These are phyloP conservation scores for Fabriciana adippe DNA, from an alignment of 2,888 invertebrate species.

Conservation along the genomic window DNA sequence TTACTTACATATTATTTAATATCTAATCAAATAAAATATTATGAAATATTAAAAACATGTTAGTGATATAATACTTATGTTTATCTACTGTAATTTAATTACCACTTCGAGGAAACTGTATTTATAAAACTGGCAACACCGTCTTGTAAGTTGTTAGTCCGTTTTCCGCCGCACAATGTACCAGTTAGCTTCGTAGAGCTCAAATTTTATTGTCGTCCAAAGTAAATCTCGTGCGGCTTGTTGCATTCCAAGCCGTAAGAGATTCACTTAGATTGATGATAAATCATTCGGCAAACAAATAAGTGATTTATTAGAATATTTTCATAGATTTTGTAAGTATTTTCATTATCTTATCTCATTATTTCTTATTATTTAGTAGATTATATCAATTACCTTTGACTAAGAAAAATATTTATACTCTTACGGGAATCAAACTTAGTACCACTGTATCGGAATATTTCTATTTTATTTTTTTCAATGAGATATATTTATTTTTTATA, in stretches of 20 bases:
- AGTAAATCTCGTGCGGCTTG: slow-evolving; percentile 81
- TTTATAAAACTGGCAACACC: slow-evolving; percentile 35
- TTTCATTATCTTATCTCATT: not conserved
- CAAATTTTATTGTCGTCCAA: slow-evolving; percentile 52
- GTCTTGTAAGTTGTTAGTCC: slow-evolving; percentile 20
- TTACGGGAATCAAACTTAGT: too few species aligned
- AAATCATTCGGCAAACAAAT: slow-evolving; percentile 33
- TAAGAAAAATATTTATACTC: too few species aligned
- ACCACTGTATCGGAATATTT: too few species aligned
- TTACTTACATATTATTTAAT: too few species aligned
- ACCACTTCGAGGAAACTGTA: slow-evolving; percentile 25
- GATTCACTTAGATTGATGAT: slow-evolving; percentile 66
- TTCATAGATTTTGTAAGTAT: not conserved
- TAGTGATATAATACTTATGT: too few species aligned
- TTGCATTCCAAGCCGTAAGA: slow-evolving; percentile 57
- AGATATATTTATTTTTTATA: too few species aligned
- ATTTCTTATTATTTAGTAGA: too few species aligned
- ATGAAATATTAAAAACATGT: too few species aligned
- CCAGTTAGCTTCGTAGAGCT: not conserved
- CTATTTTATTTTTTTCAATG: too few species aligned
- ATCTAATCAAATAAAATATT: too few species aligned
- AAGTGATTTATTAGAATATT: not conserved
- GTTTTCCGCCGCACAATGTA: slow-evolving; percentile 15
- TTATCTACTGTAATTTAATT: not conserved
- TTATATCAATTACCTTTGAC: too few species aligned